Base-by-base conservation (phyloP, 2,113 vertebrate genomes). In the Sclerurus mexicanus region DNA sequence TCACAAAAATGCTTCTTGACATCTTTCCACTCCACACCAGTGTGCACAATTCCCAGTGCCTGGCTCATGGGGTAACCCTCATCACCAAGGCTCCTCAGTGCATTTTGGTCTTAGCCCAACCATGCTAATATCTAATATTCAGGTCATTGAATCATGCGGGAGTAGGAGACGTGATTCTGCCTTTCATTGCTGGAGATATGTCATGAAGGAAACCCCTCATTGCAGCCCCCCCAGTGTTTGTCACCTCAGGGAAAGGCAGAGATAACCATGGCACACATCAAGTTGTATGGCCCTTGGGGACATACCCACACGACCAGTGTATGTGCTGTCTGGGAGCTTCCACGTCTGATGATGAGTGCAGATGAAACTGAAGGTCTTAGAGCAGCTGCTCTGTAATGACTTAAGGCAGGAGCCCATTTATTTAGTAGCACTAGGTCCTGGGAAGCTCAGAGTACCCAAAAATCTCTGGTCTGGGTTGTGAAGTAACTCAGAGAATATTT, bases 331-430 rank as follows among this genome's bases (percentile, higher is more conserved):
- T 0, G 1, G 23, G 40, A 44, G 14, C 44, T 72, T 17, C 10
- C 8, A 13, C 16, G 5, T 63, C 30, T 0, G 0, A 9, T 0
- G 2, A 1, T 58, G 44, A 64, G 6, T 52, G 79, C 37, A 64
- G 71, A 58, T 64, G 44, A 55, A 85, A 21, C 8, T 47, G 44
- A 47, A 85, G 69, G 22, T 76, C 53, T 33, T 55, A 71, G 55
- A 77, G 37, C 47, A 88, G 56, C 42, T 84, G 40, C 18, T 73
- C 46, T 78, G 77, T 33, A 67, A 64, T 24, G 9, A 50, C 8
- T 53, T 4, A 30, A 64, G 50, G n/a, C 2, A 80, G 58, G 22
- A 83, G 1, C 14, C 10, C 46, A 9, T 21, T 31, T 28, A 4
- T 0, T 1, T 1, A 22, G 6, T 22, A 23, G 35, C 30, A 10